phyloP scores from a whole-genome alignment of 2,797 vertebrate genomes.

The Mormyrops attenuatus region DNA sequence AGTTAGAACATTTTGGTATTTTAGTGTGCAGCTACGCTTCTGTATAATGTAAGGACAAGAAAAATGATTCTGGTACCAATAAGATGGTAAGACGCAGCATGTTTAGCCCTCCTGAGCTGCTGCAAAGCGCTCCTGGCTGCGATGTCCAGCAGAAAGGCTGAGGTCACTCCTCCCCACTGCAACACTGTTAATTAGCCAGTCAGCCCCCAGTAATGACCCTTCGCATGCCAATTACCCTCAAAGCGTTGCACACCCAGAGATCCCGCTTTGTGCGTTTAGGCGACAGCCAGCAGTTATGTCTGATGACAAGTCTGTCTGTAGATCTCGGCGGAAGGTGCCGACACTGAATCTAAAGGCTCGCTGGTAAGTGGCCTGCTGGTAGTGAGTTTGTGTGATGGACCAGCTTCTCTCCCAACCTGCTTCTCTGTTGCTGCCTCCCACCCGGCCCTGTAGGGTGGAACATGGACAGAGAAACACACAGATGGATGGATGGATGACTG shows the following conservation, averaged over 20 bases:
- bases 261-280: background rate
- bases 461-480: background rate
- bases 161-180: constrained; percentile 20
- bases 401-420: background rate
- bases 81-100: background rate
- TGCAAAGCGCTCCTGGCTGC: background rate
- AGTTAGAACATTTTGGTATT: background rate
- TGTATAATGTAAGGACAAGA: background rate
- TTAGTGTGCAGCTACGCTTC: background rate
- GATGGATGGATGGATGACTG: background rate
- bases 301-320: background rate
- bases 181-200: constrained; percentile 49
- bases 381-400: background rate
- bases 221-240: constrained; percentile 50
- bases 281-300: too few relatives aligned
- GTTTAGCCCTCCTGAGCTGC: background rate
- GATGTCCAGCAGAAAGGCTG: background rate
- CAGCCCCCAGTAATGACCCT: constrained; percentile 45
- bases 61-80: background rate
- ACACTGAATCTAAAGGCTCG: background rate
- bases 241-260: constrained; percentile 31
- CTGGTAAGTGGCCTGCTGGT: background rate
- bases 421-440: background rate
- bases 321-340: background rate
- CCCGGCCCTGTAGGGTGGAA: background rate